phyloP scores from a whole-genome alignment of 2,797 vertebrate species.

The Crenuchus spilurus region DNA sequence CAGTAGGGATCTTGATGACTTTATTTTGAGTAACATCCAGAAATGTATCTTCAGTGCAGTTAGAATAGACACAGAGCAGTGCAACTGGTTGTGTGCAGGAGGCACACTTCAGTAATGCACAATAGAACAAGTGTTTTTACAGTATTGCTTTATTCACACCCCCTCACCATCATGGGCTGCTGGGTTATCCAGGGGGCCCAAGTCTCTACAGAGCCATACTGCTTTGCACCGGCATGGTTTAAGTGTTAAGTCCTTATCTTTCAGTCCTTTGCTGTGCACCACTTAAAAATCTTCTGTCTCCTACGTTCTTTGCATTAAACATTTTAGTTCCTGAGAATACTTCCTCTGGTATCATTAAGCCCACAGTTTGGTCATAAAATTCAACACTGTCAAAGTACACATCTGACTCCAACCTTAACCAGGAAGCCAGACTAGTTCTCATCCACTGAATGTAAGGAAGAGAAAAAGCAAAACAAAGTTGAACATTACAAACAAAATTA shows the following conservation, averaged over 20 bases:
- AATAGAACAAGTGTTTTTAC: constrained; percentile 66
- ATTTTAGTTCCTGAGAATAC: constrained; percentile 69
- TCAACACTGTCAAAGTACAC: constrained; percentile 53
- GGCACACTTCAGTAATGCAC: constrained; percentile 66
- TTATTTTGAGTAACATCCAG: constrained; percentile 67
- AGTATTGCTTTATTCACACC: constrained; percentile 78
- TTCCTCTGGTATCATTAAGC: constrained; percentile 57
- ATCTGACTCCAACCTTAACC: constrained; percentile 55
- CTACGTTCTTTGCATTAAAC: constrained; percentile 57
- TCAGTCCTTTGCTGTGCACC: constrained; percentile 44
- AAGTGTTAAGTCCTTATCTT: constrained; percentile 17
- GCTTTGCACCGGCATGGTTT: constrained; percentile 36
- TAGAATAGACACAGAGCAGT: constrained; percentile 68
- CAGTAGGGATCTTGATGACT: constrained; percentile 51
- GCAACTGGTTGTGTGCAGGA: constrained; percentile 40
- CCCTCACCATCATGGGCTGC: constrained; percentile 48
- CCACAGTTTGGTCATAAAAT: constrained; percentile 72
- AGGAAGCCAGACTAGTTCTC: constrained; percentile 49
- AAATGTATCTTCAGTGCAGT: constrained; percentile 71
- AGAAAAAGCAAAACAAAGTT: constrained; percentile 48
- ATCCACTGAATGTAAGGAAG: constrained; percentile 61
- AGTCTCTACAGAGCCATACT: constrained; percentile 51
- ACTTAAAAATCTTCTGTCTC: constrained; percentile 50
- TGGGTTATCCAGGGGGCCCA: constrained; percentile 39
- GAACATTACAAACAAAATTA: constrained; percentile 28